These are phyloP conservation scores for Cygnus olor DNA, from an alignment of 2,797 vertebrate species.

Conservation along the genomic window DNA sequence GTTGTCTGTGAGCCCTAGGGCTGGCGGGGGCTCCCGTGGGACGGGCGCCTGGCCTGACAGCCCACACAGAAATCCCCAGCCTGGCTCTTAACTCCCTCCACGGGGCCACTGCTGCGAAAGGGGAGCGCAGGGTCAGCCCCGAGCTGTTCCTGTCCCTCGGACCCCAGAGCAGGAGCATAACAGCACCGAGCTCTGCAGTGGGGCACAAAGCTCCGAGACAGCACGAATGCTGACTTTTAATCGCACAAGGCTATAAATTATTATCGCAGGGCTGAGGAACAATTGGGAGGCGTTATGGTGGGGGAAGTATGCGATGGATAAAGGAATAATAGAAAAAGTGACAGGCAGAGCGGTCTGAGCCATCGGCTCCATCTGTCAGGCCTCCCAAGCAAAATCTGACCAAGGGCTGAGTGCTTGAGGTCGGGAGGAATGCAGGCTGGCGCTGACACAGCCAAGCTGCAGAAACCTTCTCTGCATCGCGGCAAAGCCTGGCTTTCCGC, in stretches of 20 bases:
- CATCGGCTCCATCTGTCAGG: background rate
- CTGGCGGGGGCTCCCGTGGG: background rate
- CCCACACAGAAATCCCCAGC: background rate
- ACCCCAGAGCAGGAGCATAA: background rate
- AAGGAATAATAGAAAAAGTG: rapidly evolving
- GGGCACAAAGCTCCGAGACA: background rate
- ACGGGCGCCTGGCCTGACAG: background rate
- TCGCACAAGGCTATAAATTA: background rate
- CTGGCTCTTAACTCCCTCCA: background rate
- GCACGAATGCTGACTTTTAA: background rate
- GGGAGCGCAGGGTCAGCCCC: background rate
- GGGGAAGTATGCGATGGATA: background rate
- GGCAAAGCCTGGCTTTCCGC: background rate
- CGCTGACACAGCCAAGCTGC: background rate
- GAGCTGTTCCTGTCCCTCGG: background rate
- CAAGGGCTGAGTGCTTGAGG: background rate
- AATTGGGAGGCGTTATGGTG: rapidly evolving
- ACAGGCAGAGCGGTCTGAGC: background rate
- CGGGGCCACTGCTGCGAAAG: background rate
- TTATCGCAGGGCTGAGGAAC: background rate
- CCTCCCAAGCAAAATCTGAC: background rate
- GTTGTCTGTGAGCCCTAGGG: background rate
- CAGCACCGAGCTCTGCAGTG: background rate
- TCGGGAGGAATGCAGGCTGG: background rate
- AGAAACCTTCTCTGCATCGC: background rate